Conservation (phyloP, 2,888 invertebrate species). For the Sycophila texana region DNA sequence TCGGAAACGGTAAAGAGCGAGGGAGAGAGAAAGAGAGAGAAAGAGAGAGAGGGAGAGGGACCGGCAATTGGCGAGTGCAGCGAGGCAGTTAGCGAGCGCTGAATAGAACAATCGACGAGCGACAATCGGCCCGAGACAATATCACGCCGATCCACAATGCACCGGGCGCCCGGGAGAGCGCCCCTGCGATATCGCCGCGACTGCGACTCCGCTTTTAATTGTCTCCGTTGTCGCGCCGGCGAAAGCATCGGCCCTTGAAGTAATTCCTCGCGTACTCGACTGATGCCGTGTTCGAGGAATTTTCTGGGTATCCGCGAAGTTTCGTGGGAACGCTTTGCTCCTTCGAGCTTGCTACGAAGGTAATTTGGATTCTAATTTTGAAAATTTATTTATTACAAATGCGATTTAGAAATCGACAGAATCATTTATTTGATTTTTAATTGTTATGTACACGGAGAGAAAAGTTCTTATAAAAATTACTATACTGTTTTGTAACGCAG, state of each 20-base stretch:
- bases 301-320: no score
- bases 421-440: no score
- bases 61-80: constrained; percentile 38
- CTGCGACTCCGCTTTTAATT: constrained; percentile 37
- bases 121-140: constrained; percentile 54
- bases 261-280: not conserved
- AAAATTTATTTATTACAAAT: no score
- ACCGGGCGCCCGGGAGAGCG: not conserved
- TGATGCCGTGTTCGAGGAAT: no score
- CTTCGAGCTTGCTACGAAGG: no score
- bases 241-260: constrained; percentile 2
- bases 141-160: constrained; percentile 50
- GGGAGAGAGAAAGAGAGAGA: not conserved
- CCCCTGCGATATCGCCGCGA: constrained; percentile 1
- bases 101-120: constrained; percentile 55
- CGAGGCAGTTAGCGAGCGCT: constrained; percentile 42
- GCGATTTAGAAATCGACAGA: no score
- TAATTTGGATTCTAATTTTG: no score
- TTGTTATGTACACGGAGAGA: no score
- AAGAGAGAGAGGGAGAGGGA: constrained; percentile 9
- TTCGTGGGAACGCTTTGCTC: no score
- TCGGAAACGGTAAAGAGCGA: not conserved
- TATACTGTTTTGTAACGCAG: no score
- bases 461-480: no score
- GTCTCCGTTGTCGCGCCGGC: constrained; percentile 10